Conservation (phyloP, 2,113 vertebrate species). For the Numenius arquata region DNA sequence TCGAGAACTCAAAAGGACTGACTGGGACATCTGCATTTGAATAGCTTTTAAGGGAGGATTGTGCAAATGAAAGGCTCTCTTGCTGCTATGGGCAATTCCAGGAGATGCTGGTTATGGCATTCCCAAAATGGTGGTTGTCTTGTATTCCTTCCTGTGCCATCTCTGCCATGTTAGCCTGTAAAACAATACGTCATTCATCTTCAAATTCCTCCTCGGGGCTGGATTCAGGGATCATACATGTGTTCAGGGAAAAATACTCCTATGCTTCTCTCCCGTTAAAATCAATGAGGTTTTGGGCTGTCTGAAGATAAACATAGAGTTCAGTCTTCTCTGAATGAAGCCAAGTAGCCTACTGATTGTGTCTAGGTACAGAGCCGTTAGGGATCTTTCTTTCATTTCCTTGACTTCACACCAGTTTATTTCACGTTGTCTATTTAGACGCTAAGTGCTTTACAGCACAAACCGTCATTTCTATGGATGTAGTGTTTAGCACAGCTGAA, state of each 20-base stretch:
- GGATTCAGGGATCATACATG: background rate
- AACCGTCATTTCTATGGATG: background rate
- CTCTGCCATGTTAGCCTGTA: background rate
- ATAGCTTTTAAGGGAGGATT: background rate
- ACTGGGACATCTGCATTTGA: background rate
- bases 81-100: background rate
- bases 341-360: background rate
- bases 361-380: background rate
- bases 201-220: background rate
- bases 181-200: background rate
- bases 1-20: background rate
- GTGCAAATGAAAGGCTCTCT: background rate
- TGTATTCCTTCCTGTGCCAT: background rate
- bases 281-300: background rate
- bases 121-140: background rate
- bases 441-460: background rate
- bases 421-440: background rate
- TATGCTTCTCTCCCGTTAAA: background rate
- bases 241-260: background rate
- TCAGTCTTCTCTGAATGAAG: background rate
- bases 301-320: background rate
- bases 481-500: conserved; percentile 14
- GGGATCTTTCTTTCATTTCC: background rate
- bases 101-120: background rate
- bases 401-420: background rate